Evolutionary conservation across 2,797 vertebrate species (phyloP).

Genomic region (Dromococcyx pavoninus): DNA sequence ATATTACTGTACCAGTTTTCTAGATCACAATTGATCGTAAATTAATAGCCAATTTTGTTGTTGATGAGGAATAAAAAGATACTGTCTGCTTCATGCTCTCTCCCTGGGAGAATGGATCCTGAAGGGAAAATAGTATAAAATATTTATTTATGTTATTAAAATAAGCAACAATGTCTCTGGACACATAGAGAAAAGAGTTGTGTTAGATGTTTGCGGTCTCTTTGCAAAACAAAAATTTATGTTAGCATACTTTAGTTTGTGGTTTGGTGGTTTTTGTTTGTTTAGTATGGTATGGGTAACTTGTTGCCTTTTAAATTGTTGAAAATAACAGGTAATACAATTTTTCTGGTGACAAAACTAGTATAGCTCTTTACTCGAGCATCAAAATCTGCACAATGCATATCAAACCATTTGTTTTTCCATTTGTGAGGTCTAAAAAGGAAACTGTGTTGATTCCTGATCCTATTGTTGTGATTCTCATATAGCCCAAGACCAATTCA

Average conservation of each 20-base stretch:
- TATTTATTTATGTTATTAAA: not conserved
- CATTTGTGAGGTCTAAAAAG: not conserved
- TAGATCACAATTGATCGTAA: not conserved
- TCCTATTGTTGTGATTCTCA: not conserved
- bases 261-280: not conserved
- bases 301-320: not conserved
- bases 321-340: not conserved
- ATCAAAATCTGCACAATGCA: not conserved
- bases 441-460: not conserved
- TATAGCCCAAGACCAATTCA: not conserved
- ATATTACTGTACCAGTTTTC: not conserved
- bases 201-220: not conserved
- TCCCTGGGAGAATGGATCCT: not conserved
- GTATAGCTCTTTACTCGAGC: not conserved
- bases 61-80: not conserved
- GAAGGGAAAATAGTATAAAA: not conserved
- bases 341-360: not conserved
- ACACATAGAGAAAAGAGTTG: not conserved
- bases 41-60: not conserved
- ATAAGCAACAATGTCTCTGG: not conserved
- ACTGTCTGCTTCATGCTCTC: not conserved
- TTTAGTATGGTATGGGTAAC: not conserved
- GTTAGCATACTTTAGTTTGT: not conserved
- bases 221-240: not conserved
- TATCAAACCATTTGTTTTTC: rapidly evolving